A percentile compares a stretch with the other conserved stretches of the same genome.
Conservation (phyloP, 2,113 vertebrate species). For the Nothocercus julius region DNA sequence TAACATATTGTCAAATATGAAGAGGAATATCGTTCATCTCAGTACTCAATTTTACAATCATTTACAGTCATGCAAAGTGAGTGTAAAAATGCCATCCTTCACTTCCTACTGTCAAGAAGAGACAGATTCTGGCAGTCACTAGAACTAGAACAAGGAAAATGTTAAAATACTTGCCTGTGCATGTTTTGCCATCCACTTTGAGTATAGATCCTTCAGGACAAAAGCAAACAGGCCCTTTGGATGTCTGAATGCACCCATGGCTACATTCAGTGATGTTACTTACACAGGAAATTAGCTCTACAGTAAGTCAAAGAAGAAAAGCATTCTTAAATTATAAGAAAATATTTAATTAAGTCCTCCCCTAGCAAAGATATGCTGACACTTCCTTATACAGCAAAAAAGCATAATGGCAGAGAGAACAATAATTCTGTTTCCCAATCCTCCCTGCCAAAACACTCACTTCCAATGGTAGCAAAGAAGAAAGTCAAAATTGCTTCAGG, state of each 20-base stretch:
- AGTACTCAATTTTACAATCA: neutral
- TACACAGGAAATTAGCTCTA: slow-evolving; percentile 84
- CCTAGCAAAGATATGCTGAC: neutral
- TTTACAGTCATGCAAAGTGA: neutral
- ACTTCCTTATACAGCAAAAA: neutral
- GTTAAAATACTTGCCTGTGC: slow-evolving; percentile 80
- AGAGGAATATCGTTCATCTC: neutral
- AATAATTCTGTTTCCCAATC: neutral
- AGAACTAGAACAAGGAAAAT: neutral
- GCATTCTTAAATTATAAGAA: neutral
- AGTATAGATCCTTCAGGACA: slow-evolving; percentile 89
- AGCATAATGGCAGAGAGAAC: neutral
- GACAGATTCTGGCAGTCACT: neutral
- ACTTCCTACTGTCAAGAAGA: neutral
- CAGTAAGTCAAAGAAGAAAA: slow-evolving; percentile 8
- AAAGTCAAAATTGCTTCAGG: neutral
- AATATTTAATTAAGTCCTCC: neutral
- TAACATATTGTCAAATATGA: neutral
- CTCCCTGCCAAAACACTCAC: neutral
- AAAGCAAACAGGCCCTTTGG: slow-evolving; percentile 81
- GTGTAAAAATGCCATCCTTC: neutral
- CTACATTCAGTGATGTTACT: slow-evolving; percentile 79
- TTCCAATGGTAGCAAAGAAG: neutral
- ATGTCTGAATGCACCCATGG: slow-evolving; percentile 83
- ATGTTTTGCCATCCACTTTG: slow-evolving; percentile 81